phyloP scores from a whole-genome alignment of 2,888 invertebrate species.

The Epirrhoe tristata region DNA sequence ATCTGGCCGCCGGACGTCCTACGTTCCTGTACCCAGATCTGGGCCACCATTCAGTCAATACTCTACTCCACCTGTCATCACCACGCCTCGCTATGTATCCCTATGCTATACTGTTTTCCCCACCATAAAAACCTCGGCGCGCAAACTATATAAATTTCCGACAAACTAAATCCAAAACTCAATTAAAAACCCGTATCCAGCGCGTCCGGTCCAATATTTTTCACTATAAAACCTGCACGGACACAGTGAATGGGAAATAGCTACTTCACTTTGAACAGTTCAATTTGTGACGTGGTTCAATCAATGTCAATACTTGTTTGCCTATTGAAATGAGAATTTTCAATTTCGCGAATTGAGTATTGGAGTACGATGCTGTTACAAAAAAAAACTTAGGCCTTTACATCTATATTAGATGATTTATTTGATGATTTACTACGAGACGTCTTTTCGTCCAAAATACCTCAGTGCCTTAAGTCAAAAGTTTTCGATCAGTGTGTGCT shows the following conservation, averaged over 20 bases:
- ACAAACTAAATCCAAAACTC: conserved; percentile 27
- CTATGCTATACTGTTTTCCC: neutral
- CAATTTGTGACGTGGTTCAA: neutral
- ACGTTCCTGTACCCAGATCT: too few species aligned
- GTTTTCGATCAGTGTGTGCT: too few species aligned
- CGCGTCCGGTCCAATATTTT: conserved; percentile 30
- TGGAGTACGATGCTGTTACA: neutral
- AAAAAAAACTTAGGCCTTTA: too few species aligned
- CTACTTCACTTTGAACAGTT: conserved; percentile 4
- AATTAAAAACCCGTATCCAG: conserved; percentile 31
- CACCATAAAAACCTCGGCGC: conserved; percentile 7
- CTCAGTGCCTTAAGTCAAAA: too few species aligned
- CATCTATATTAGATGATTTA: too few species aligned
- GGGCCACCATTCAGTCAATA: too few species aligned
- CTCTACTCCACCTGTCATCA: too few species aligned
- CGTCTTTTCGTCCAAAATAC: too few species aligned
- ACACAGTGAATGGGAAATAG: conserved; percentile 10
- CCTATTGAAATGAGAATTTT: neutral
- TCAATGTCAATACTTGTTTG: neutral
- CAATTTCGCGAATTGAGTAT: neutral
- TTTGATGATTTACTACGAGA: too few species aligned
- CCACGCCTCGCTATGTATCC: too few species aligned
- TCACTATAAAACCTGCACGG: conserved; percentile 21
- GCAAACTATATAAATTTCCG: conserved; percentile 22
- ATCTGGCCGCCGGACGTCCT: too few species aligned